Evolutionary conservation across 2,797 vertebrate species (phyloP), one percentile per base, ranked within the genome.

Genomic region (Spea hammondii): DNA sequence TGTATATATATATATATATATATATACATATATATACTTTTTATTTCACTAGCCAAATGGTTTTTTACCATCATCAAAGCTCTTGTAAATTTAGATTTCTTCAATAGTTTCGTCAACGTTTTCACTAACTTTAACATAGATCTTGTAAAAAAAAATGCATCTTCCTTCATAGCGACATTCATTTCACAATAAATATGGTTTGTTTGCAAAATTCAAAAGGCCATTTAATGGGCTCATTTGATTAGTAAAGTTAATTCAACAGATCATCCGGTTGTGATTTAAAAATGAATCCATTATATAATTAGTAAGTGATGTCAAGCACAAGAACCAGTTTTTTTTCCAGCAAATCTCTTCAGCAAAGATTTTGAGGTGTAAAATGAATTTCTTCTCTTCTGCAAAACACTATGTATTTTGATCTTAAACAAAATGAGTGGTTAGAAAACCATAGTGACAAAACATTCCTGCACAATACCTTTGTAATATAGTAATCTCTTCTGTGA

Each of bases 281-380:
- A 48, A 47, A 64, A 67, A 67, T 67, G 47, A 67, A 49, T 67
- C 65, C 65, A n/a, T 6, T 67, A 67, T 67, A 67, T 67, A 67
- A 48, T 67, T 67, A 45, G 48, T 67, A 67, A 12, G 14, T 49
- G 46, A 67, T 47, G n/a, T 47, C 5, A 12, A 8, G 47, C 59
- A 32, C 65, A 49, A 67, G 11, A 12, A 46, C 4, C 47, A 47
- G 6, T 7, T 66, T 66, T 32, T 32, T 32, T 32, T 66, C 45
- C 65, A 46, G 3, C 32, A 67, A 67, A 47, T 62, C 65, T 49
- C 46, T 13, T 5, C 11, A 12, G 45, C 65, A 48, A 48, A n/a
- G 45, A 48, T n/a, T 67, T 67, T 49, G 65, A 67, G 12, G 8
- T 46, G 13, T 48, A 67, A 67, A 67, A 67, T 67, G 4, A 12